These are phyloP conservation scores for Zhengitettix transpicula DNA, from an alignment of 2,888 invertebrate species.

Conservation along the genomic window DNA sequence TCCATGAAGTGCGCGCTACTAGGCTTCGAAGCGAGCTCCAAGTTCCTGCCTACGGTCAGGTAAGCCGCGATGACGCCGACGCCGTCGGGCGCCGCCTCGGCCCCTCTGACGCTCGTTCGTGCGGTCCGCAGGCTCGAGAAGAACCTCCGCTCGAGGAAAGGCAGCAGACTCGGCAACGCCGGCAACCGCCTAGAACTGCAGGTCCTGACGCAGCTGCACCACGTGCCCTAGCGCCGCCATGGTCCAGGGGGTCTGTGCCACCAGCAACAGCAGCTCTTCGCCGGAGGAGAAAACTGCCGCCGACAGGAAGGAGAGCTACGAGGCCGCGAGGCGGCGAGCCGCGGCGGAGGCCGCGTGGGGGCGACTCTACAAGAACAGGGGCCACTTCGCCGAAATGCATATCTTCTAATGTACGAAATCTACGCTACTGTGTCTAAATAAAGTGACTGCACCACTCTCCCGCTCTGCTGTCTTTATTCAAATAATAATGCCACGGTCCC, in stretches of 20 bases:
- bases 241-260: background rate
- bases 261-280: background rate
- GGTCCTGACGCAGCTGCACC: slow-evolving; percentile 66
- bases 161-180: slow-evolving; percentile 69
- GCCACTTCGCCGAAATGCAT: slow-evolving; percentile 56
- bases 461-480: no score
- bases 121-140: slow-evolving; percentile 50
- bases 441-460: no score
- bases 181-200: slow-evolving; percentile 71
- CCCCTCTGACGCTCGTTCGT: no score
- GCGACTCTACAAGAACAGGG: slow-evolving; percentile 53
- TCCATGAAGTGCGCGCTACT: slow-evolving; percentile 27
- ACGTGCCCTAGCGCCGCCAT: slow-evolving; percentile 55
- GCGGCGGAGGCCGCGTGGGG: slow-evolving; percentile 39
- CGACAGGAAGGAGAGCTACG: slow-evolving; percentile 17
- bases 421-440: no score
- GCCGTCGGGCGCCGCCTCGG: background rate
- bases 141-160: slow-evolving; percentile 64
- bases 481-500: no score
- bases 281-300: slow-evolving; percentile 7
- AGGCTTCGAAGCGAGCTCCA: slow-evolving; percentile 23
- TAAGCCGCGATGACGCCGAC: slow-evolving; percentile 14
- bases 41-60: slow-evolving; percentile 26
- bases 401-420: slow-evolving; percentile 32
- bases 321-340: background rate